phyloP scores from a whole-genome alignment of 53 echinoderm and acorn worm species.

The Holothuria leucospilota region DNA sequence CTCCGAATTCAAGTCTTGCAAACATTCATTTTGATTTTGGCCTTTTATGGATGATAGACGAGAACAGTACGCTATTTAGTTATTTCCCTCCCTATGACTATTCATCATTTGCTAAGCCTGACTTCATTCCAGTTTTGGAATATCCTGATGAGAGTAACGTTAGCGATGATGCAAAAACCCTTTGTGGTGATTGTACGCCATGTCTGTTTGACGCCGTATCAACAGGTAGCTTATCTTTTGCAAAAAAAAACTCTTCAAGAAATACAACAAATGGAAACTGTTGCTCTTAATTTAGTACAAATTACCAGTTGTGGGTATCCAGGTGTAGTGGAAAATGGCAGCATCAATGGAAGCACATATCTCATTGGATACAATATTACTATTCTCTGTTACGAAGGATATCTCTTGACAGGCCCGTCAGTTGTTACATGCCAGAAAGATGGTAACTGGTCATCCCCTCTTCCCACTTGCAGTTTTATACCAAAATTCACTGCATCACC shows the following conservation, averaged over 20 bases:
- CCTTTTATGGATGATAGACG: slow-evolving; percentile 52
- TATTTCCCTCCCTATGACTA: slow-evolving; percentile 64
- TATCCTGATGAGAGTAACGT: slow-evolving; percentile 45
- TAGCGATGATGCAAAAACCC: slow-evolving; percentile 57
- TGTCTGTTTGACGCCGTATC: slow-evolving; percentile 58
- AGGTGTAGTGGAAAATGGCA: slow-evolving; percentile 54
- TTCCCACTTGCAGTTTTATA: neutral
- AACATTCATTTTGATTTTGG: slow-evolving; percentile 61
- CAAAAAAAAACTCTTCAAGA: slow-evolving; percentile 57
- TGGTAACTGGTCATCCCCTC: slow-evolving; percentile 8
- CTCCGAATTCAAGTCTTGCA: slow-evolving; percentile 37
- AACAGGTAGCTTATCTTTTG: slow-evolving; percentile 61
- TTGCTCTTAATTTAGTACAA: slow-evolving; percentile 49
- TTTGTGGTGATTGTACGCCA: slow-evolving; percentile 56
- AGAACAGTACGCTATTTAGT: slow-evolving; percentile 57
- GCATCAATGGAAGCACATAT: slow-evolving; percentile 8
- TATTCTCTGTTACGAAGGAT: slow-evolving; percentile 24
- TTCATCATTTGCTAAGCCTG: slow-evolving; percentile 49
- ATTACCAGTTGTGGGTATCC: slow-evolving; percentile 67
- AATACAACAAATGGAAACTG: neutral
- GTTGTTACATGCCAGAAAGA: neutral
- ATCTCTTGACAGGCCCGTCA: neutral
- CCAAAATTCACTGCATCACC: too few relatives aligned
- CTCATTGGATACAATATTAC: neutral
- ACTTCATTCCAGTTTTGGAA: slow-evolving; percentile 52